Base-by-base conservation (phyloP, 2,113 vertebrate species). In the Phylloscopus trochilus region DNA sequence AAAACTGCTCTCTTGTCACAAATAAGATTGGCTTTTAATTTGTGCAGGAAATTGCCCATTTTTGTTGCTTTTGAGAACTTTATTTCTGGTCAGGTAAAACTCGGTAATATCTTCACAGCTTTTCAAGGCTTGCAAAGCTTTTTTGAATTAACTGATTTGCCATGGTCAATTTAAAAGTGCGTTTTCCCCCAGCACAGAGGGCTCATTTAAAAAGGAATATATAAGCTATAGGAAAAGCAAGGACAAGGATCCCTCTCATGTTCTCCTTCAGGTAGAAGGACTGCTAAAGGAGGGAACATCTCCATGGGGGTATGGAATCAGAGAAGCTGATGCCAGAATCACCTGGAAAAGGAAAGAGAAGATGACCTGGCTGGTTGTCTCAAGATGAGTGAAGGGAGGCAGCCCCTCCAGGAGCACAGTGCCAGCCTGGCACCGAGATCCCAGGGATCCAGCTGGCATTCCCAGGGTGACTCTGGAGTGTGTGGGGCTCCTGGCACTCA, bases 341-440 rank as follows among this genome's bases (percentile, higher is more conserved):
- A 11, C 60, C 64, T 49, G 79, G 46, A 18, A 56, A 30, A 75
- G 39, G 52, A 59, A 55, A 14, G 33, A 84, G 68, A 7, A 21
- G 59, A 28, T 17, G 26, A 2, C 41, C 41, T 63, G 35, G 9
- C 6, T 22, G 8, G 11, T 5, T 62, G n/a, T 30, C 35, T 39
- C 46, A 35, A 19, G 20, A 9, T 0, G 8, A 7, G 52, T 14
- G 62, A 8, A 28, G 31, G 20, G 44, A 37, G 16, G n/a, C 37
- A 12, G 30, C 31, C 18, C 41, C 59, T 39, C 3, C 49, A 27
- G 63, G 63, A 49, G 39, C 20, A 55, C 33, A 10, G 44, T 13
- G 47, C 17, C 87, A 21, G 19, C 1, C 10, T 24, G 8, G 43
- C 52, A 8, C 12, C 0, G 0, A 12, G 28, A 11, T 12, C 31